These are phyloP conservation scores for Dilophus febrilis DNA, from an alignment of 2,888 invertebrate species.

Conservation along the genomic window DNA sequence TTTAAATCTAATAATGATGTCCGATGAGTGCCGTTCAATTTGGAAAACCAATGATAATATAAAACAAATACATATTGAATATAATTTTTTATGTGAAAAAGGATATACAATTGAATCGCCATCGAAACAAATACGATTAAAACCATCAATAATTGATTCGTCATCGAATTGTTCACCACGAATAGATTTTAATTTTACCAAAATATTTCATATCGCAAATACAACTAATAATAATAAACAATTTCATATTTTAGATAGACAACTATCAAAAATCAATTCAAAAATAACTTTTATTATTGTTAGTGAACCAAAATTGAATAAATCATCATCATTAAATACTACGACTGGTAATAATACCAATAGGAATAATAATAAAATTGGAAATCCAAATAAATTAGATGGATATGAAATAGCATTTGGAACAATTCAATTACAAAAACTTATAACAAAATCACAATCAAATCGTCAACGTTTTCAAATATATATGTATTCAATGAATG, in stretches of 20 bases:
- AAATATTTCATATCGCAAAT: not conserved
- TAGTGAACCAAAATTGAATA: slow-evolving; percentile 4
- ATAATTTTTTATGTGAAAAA: slow-evolving; percentile 4
- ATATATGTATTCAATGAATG: not conserved
- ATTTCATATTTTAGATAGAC: slow-evolving; percentile 2
- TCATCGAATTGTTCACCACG: not conserved
- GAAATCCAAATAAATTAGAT: not conserved
- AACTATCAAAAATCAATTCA: too few relatives aligned
- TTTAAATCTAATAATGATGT: not conserved
- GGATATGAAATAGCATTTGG: not conserved
- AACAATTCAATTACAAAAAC: not conserved
- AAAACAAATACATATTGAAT: slow-evolving; percentile 4
- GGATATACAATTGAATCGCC: slow-evolving; percentile 1
- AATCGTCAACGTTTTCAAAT: not conserved
- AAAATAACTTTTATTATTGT: slow-evolving; percentile 4
- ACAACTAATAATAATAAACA: too few relatives aligned
- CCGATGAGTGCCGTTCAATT: too few relatives aligned
- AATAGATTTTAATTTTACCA: not conserved
- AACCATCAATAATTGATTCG: too few relatives aligned
- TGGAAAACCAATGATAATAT: not conserved
- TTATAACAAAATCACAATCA: not conserved
- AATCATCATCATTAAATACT: too few relatives aligned
- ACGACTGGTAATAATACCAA: too few relatives aligned
- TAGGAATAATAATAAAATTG: too few relatives aligned
- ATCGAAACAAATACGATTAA: too few relatives aligned